Evolutionary conservation across 2,888 invertebrate genomes (phyloP), one percentile per base, ranked within the genome.

Genomic region (Mythimna albipuncta): DNA sequence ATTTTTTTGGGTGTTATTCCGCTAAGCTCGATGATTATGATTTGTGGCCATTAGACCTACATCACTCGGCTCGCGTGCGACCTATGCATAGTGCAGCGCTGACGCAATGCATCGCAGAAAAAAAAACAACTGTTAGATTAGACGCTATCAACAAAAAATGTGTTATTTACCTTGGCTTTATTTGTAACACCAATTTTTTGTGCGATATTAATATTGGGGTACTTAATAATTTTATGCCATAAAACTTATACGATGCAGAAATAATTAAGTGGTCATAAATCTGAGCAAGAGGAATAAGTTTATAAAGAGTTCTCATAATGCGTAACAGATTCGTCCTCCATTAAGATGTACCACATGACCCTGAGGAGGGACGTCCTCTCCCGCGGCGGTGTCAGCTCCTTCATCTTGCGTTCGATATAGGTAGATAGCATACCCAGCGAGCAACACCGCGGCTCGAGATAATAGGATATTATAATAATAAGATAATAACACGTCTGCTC

Each of bases 401-500:
- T 73, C 70, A 83, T 85, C 79, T 78, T 68, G 62, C 2, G 21
- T 55, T 38, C 68, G 69, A 58, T 80, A 59, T 68, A 72, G 72
- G 76, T 71, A 81, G 77, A 84, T 84, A 78, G 32, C 50, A 82
- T 80, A 78, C 72, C 64, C 44, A 69, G 65, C 67, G 32, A 77
- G 67, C 73, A 87, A 81, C 85, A 85, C 85, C 87, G 88, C 85
- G 85, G 85, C 84, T 86, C 85, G 85, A 82, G 83, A 88, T 91
- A 90, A 91, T 91, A 91, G 77, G 84, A 86, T 89, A 92, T 92
- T 93, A 93, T 91, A 91, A 93, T 94, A 95, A 95, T 95, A 91
- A 93, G 93, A 93, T 96, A 96, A 96, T 96, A 89, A 95, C 91
- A 95, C 90, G 94, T 94, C 94, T 94, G 92, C 85, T 89, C 89